A percentile compares a stretch with the other conserved stretches of the same genome.
Evolutionary conservation across 2,797 vertebrate genomes (phyloP).

Genomic region (Ficedula albicollis): DNA sequence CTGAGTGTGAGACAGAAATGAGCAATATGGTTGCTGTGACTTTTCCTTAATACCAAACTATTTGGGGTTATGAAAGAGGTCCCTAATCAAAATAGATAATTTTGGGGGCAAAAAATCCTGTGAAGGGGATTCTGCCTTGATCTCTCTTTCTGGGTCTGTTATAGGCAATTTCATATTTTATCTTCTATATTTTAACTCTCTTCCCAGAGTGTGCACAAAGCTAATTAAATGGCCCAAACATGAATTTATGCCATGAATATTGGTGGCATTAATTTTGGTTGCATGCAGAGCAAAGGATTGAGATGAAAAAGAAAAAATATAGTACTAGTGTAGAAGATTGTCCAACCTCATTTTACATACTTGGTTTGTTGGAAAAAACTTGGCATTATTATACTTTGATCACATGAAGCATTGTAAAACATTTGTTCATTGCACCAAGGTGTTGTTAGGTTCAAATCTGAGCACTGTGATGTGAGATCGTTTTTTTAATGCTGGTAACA

Average conservation of each 20-base stretch:
- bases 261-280: neutral
- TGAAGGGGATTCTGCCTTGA: neutral
- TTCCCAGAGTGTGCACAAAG: neutral
- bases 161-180: neutral
- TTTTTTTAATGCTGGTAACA: neutral
- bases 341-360: neutral
- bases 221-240: neutral
- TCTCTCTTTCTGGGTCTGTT: neutral
- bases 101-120: accelerated
- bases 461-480: neutral
- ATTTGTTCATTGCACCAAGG: neutral
- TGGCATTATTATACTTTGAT: neutral
- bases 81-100: neutral
- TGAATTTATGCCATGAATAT: neutral
- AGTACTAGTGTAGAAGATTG: neutral
- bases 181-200: neutral
- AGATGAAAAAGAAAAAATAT: neutral
- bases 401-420: neutral
- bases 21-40: neutral
- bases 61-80: neutral
- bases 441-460: neutral
- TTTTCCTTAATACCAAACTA: neutral
- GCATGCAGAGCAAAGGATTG: neutral
- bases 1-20: neutral
- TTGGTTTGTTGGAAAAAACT: neutral